Evolutionary conservation across 2,888 invertebrate species (phyloP), one percentile per base, ranked within the genome.

Genomic region (Yponomeuta sedellus): DNA sequence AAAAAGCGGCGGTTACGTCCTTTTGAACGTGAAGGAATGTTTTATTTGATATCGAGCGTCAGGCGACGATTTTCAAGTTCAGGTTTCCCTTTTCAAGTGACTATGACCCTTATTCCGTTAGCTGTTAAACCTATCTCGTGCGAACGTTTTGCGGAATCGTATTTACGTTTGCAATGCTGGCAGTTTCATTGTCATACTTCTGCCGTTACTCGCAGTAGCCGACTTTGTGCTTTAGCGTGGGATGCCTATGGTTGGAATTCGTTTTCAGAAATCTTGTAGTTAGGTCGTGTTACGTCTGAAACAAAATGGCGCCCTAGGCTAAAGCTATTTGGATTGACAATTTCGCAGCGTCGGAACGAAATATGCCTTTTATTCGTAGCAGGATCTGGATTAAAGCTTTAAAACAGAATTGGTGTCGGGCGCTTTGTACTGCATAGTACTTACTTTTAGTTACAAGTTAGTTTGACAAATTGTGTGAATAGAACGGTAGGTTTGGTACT

Each of bases 251-350:
- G 75, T 74, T 70, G 61, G 65, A 67, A 72, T 73, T 80, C 11
- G 20, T 2, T 57, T 74, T 71, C n/a, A 28, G 11, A 22, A 2
- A 67, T 74, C 68, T 66, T 63, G 44, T 65, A 75, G 75, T 77
- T 81, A 70, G 65, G 75, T 64, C 70, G 75, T 77, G 79, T 79
- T 73, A 69, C 66, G 69, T 52, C 69, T 74, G 71, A 63, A 63
- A 28, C 64, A 67, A 11, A 19, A 70, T 68, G 73, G 71, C 69
- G 88, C 91, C 83, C 69, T 70, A 71, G 88, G 91, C 88, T 72
- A 88, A 88, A 90, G 88, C 91, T 90, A 91, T 91, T 91, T 90
- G 89, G 86, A 89, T 89, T 90, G 91, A 91, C 91, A 90, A 91
- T 91, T 91, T 90, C 81, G 87, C 85, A 88, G 85, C 86, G 85